Evolutionary conservation across 2,113 vertebrate genomes (phyloP).

Genomic region (Mixornis gularis): DNA sequence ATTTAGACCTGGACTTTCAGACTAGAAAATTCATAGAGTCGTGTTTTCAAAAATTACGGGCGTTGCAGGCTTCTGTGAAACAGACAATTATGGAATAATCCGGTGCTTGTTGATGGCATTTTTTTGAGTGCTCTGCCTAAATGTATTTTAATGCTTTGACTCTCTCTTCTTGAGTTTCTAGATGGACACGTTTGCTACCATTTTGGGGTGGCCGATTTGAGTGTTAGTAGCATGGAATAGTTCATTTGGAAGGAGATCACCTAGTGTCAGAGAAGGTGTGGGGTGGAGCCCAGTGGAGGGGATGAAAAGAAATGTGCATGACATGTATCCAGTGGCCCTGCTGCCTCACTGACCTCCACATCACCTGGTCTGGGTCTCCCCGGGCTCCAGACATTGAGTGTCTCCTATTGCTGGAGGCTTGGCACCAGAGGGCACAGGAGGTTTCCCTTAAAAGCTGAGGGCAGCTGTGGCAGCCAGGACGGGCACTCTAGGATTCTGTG

Average conservation of each 20-base stretch:
- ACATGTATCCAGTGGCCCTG: accelerated
- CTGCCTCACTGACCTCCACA: accelerated
- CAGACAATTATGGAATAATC: background rate
- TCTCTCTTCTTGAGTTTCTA: background rate
- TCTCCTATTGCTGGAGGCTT: background rate
- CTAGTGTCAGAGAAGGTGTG: background rate
- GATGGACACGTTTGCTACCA: background rate
- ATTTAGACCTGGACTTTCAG: background rate
- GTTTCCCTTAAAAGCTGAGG: background rate
- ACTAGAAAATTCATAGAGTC: background rate
- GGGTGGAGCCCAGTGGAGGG: background rate
- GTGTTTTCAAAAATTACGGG: background rate
- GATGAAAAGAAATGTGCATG: background rate
- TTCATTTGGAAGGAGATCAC: background rate
- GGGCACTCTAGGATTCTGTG: background rate
- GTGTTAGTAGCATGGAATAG: background rate
- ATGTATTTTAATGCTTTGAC: background rate
- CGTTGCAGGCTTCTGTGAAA: background rate
- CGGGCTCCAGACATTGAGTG: background rate
- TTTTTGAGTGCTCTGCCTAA: background rate
- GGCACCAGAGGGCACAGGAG: background rate
- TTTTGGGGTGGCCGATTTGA: background rate
- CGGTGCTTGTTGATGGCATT: background rate
- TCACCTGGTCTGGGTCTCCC: background rate
- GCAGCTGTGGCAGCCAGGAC: background rate